Conservation (phyloP, 2,888 invertebrate genomes). For the Drosophila colorata region DNA sequence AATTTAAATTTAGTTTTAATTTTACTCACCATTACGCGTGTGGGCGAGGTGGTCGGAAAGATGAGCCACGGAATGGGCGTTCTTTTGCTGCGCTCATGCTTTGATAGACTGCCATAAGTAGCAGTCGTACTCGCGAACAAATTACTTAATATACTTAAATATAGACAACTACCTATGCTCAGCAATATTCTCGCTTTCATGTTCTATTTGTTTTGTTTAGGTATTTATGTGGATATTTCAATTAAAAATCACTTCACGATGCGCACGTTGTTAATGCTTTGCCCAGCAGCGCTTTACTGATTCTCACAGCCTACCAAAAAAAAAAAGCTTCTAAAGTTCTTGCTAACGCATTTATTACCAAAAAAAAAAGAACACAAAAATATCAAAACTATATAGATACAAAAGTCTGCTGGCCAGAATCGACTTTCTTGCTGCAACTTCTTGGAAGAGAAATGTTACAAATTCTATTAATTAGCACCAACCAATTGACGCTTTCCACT, state of each 20-base stretch:
- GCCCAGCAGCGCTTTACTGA: constrained; percentile 53
- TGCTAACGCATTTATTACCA: constrained; percentile 30
- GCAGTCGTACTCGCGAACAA: constrained; percentile 8
- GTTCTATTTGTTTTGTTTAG: constrained; percentile 11
- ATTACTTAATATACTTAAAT: constrained; percentile 24
- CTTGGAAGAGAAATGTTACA: constrained; percentile 59
- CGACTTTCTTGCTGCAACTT: constrained; percentile 28
- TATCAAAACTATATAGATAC: constrained; percentile 16
- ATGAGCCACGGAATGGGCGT: constrained; percentile 71
- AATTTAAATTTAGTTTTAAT: no score
- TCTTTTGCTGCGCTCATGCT: constrained; percentile 62
- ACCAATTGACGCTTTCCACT: constrained; percentile 44
- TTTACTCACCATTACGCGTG: constrained; percentile 79
- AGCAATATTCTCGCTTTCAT: constrained; percentile 38
- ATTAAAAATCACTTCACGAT: constrained; percentile 6
- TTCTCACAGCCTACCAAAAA: constrained; percentile 10
- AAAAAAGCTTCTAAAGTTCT: constrained; percentile 39
- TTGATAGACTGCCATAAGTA: constrained; percentile 55
- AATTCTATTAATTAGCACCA: constrained; percentile 73
- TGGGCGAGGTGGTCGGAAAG: constrained; percentile 83
- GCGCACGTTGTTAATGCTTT: constrained; percentile 56
- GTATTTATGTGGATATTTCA: not conserved
- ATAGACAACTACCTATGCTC: constrained; percentile 22
- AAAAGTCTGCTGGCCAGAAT: constrained; percentile 3
- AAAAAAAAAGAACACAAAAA: not conserved